A percentile compares a stretch with the other conserved stretches of the same genome.
phyloP scores from a whole-genome alignment of 1,140 invertebrate species.

The Sitophilus oryzae region DNA sequence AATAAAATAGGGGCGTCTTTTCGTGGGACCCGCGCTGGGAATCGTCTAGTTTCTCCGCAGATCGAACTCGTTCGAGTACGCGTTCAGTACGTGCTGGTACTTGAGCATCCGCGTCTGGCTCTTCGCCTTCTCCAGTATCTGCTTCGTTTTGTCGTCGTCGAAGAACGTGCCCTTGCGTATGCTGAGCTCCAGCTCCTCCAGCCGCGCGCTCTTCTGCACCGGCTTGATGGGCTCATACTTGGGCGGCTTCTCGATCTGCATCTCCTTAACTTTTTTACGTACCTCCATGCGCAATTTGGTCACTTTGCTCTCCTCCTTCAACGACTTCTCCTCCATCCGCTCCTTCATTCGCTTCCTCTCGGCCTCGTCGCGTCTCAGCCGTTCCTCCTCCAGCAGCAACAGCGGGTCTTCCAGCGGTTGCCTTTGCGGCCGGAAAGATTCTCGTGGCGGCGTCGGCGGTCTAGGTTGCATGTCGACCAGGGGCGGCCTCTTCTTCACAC shows the following conservation, averaged over 20 bases:
- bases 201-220: constrained; percentile 38
- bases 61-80: constrained; percentile 26
- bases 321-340: constrained; percentile 31
- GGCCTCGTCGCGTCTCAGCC: constrained; percentile 33
- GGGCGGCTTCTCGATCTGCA: constrained; percentile 34
- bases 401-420: constrained; percentile 34
- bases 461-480: constrained; percentile 26
- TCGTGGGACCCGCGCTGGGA: not conserved
- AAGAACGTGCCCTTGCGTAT: constrained; percentile 41
- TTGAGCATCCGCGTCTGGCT: constrained; percentile 34
- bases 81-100: constrained; percentile 30
- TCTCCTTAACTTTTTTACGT: constrained; percentile 35
- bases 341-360: constrained; percentile 37
- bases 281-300: constrained; percentile 35
- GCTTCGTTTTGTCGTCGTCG: constrained; percentile 39
- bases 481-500: constrained; percentile 27
- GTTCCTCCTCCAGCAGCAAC: constrained; percentile 31
- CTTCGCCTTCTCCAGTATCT: constrained; percentile 39
- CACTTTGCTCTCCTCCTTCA: constrained; percentile 38
- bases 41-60: constrained; percentile 9
- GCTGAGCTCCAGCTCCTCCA: constrained; percentile 38
- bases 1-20: not conserved
- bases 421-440: constrained; percentile 25
- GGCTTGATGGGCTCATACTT: constrained; percentile 38
- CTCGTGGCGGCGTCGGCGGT: constrained; percentile 26